phyloP scores from a whole-genome alignment of 2,797 vertebrate species.

The Otolemur crassicaudatus region DNA sequence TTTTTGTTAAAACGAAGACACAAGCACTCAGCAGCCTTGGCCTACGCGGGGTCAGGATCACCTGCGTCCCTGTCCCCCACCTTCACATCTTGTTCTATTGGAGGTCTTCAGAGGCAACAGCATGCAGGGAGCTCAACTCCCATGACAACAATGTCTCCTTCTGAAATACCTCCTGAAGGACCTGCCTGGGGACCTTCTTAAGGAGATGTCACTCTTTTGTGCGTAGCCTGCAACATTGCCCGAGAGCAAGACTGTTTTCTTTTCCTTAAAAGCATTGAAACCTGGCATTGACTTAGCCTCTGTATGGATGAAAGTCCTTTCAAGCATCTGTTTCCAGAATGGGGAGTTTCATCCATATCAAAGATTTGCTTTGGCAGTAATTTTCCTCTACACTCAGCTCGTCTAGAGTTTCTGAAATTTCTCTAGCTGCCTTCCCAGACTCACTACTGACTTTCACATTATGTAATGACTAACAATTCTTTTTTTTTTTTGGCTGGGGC shows the following conservation, averaged over 20 bases:
- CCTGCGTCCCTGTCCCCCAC: neutral
- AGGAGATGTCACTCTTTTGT: neutral
- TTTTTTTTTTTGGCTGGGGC: too few relatives aligned
- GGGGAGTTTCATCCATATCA: neutral
- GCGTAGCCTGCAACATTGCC: neutral
- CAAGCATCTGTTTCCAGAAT: neutral
- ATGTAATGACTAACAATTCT: neutral
- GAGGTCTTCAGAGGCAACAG: neutral
- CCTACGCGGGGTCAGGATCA: neutral
- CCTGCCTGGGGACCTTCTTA: neutral
- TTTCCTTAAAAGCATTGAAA: neutral
- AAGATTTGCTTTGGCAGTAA: neutral
- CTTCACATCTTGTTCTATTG: neutral
- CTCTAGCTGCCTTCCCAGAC: neutral
- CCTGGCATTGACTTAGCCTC: neutral
- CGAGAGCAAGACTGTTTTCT: neutral
- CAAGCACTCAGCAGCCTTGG: neutral
- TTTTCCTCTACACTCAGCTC: neutral
- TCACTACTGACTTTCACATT: neutral
- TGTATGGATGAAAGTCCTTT: neutral
- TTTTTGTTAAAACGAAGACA: neutral
- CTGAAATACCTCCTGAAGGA: neutral
- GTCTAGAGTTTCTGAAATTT: neutral
- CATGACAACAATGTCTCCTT: neutral
- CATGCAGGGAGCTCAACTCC: neutral